phyloP scores from a whole-genome alignment of 1,140 invertebrate genomes.

The Parasteatoda tepidariorum region DNA sequence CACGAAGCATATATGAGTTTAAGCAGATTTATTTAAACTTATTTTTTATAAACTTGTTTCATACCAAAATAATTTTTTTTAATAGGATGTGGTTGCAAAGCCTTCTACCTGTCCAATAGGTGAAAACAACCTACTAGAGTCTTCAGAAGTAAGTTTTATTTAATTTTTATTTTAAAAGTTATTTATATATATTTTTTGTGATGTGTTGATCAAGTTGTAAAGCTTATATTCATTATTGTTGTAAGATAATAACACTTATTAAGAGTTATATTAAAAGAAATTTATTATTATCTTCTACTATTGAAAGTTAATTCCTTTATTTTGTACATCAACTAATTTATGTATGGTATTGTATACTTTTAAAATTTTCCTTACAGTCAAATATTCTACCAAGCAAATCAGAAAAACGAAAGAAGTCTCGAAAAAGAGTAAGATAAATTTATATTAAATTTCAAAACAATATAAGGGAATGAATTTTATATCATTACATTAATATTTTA shows the following conservation, averaged over 20 bases:
- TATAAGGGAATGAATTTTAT: too few relatives aligned
- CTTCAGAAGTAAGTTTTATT: slow-evolving; percentile 7
- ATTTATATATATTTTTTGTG: neutral
- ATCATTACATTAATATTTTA: too few relatives aligned
- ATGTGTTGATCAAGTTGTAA: too few relatives aligned
- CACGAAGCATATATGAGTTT: too few relatives aligned
- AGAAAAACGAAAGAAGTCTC: slow-evolving; percentile 50
- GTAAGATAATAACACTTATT: too few relatives aligned
- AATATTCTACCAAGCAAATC: slow-evolving; percentile 50
- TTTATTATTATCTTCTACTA: too few relatives aligned
- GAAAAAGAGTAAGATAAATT: slow-evolving; percentile 34
- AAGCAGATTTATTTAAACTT: neutral
- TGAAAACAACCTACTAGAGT: neutral
- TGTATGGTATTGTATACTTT: too few relatives aligned
- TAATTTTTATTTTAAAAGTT: neutral
- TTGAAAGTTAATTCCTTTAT: too few relatives aligned
- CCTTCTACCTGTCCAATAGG: neutral
- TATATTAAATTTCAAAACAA: too few relatives aligned
- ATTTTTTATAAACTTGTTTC: neutral
- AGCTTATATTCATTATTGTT: too few relatives aligned
- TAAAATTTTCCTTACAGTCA: slow-evolving; percentile 44
- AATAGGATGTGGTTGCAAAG: neutral
- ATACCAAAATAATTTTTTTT: neutral
- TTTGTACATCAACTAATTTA: too few relatives aligned
- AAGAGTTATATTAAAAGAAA: too few relatives aligned